phyloP scores from a whole-genome alignment of 2,797 vertebrate genomes.

The Eulemur mongoz region DNA sequence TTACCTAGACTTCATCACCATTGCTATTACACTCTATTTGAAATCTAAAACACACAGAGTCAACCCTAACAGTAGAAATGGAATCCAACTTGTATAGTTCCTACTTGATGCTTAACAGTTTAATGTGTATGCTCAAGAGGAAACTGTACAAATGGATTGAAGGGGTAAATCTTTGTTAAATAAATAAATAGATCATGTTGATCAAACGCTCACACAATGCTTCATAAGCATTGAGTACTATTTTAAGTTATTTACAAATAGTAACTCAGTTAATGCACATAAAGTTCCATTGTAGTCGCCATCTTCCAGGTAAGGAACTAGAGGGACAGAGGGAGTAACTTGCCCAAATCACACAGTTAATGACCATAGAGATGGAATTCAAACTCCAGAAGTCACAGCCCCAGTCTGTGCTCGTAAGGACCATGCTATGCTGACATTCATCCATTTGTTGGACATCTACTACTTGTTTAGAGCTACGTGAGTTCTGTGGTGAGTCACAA shows the following conservation, averaged over 20 bases:
- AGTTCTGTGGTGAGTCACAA: neutral
- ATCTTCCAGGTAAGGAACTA: neutral
- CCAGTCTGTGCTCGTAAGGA: neutral
- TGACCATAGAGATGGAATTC: neutral
- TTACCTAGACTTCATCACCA: neutral
- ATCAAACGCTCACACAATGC: neutral
- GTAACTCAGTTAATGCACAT: neutral
- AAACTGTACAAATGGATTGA: neutral
- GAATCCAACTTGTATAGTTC: neutral
- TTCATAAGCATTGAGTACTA: neutral
- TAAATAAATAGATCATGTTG: too few relatives aligned
- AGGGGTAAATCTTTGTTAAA: neutral
- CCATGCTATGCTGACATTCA: neutral
- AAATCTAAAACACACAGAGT: neutral
- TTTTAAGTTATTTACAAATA: slow-evolving; percentile 20
- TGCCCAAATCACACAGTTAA: neutral
- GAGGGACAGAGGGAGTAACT: neutral
- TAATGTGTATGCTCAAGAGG: neutral
- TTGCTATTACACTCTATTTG: neutral
- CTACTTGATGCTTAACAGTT: neutral
- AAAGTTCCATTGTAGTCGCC: neutral
- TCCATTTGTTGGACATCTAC: neutral
- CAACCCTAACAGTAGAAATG: neutral
- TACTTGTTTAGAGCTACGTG: neutral
- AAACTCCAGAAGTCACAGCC: neutral